These are phyloP conservation scores for Drosophila neocordata DNA, from an alignment of 1,140 invertebrate species.

Conservation along the genomic window DNA sequence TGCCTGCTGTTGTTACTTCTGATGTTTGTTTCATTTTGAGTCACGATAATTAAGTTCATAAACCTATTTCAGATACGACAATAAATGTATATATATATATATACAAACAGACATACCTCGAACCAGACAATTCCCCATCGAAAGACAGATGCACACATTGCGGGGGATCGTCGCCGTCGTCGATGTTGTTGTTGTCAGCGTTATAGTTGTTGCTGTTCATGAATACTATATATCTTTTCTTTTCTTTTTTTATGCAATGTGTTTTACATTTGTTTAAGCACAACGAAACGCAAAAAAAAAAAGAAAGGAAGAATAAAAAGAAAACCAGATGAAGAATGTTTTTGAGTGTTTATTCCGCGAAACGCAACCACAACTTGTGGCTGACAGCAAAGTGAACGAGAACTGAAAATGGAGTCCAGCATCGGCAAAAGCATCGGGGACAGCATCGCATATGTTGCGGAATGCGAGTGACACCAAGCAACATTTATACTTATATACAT, in stretches of 20 bases:
- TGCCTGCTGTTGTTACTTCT: conserved; percentile 21
- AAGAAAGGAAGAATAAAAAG: background rate
- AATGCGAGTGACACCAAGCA: conserved; percentile 13
- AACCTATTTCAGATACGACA: conserved; percentile 1
- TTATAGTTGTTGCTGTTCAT: conserved; percentile 14
- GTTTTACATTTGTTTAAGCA: conserved; percentile 12
- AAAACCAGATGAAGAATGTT: background rate
- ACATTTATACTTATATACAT: conserved; percentile 3
- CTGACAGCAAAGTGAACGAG: conserved; percentile 53
- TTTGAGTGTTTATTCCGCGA: conserved; percentile 34
- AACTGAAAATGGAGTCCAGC: conserved; percentile 43
- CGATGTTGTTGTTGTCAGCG: background rate
- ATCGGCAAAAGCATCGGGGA: conserved; percentile 36
- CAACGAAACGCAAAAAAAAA: conserved; percentile 2
- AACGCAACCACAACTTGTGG: conserved; percentile 69
- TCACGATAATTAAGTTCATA: conserved; percentile 42
- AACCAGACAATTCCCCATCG: conserved; percentile 30
- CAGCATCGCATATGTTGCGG: conserved; percentile 33
- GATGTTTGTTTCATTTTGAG: conserved; percentile 54
- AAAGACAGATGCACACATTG: conserved; percentile 28
- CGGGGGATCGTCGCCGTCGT: conserved; percentile 32
- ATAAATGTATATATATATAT: background rate
- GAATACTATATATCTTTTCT: background rate
- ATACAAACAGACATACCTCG: conserved; percentile 11
- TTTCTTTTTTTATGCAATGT: background rate